Conservation (phyloP, 2,797 vertebrate genomes). For the Toxotes lorentzi region DNA sequence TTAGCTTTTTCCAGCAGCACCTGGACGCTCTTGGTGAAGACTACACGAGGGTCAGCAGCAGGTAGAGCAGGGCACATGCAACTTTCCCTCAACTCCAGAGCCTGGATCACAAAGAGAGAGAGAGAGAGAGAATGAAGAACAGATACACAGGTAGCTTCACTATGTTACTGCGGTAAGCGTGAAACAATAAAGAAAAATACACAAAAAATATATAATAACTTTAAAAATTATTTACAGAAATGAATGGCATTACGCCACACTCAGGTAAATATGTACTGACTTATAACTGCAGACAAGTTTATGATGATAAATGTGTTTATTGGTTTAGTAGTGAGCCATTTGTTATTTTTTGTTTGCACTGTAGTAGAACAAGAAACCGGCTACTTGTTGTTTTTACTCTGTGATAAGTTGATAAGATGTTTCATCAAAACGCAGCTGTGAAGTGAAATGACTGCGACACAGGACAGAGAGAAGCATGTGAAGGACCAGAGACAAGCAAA, state of each 20-base stretch:
- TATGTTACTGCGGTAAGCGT: background rate
- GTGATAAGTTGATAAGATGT: background rate
- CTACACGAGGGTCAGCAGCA: conserved; percentile 87
- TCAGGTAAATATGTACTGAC: background rate
- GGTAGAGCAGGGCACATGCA: conserved; percentile 92
- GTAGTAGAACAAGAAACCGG: background rate
- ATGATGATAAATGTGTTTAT: background rate
- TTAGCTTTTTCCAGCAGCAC: conserved; percentile 79
- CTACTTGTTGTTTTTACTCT: conserved; percentile 11
- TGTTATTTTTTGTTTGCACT: conserved; percentile 11
- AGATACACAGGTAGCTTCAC: background rate
- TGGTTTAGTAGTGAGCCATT: background rate
- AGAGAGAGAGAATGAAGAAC: conserved; percentile 32
- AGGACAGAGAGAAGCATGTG: background rate
- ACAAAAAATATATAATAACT: background rate
- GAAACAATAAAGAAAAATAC: background rate
- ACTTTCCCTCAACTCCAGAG: conserved; percentile 90
- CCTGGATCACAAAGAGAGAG: conserved; percentile 81
- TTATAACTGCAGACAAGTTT: background rate
- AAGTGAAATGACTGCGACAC: background rate
- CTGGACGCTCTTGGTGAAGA: conserved; percentile 86
- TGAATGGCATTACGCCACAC: background rate
- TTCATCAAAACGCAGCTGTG: conserved; percentile 20
- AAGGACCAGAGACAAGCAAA: background rate
- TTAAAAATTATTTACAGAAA: background rate